These are phyloP conservation scores for Scomber scombrus DNA, from an alignment of 2,113 vertebrate species.

Conservation along the genomic window DNA sequence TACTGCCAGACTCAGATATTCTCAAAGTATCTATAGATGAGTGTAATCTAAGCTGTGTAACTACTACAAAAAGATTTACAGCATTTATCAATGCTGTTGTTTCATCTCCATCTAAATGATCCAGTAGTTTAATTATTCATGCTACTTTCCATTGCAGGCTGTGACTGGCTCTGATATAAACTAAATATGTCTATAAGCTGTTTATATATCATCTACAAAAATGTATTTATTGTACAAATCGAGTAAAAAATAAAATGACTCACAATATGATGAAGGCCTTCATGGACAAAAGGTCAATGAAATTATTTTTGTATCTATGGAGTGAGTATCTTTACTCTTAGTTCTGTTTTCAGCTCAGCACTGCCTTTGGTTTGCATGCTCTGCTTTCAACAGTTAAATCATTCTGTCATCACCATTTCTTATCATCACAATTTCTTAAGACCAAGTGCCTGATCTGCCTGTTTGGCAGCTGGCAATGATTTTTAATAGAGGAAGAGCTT, in stretches of 20 bases:
- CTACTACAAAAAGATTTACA: too few relatives aligned
- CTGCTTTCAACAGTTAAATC: conserved; percentile 37
- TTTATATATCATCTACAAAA: background rate
- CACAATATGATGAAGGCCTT: background rate
- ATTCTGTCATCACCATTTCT: conserved; percentile 42
- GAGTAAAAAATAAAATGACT: background rate
- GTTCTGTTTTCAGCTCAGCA: conserved; percentile 30
- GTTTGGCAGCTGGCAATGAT: conserved; percentile 30
- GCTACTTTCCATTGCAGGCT: too few relatives aligned
- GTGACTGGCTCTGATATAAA: too few relatives aligned
- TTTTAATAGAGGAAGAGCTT: conserved; percentile 15
- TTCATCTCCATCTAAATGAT: too few relatives aligned
- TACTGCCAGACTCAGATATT: too few relatives aligned
- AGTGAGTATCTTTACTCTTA: background rate
- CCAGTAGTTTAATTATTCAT: too few relatives aligned
- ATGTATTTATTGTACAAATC: background rate
- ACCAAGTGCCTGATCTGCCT: conserved; percentile 25
- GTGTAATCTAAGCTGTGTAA: too few relatives aligned
- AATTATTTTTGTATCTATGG: background rate
- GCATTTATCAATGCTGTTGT: too few relatives aligned
- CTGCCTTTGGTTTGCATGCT: conserved; percentile 25
- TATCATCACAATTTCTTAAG: conserved; percentile 14
- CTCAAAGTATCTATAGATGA: too few relatives aligned
- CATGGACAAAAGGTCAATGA: background rate
- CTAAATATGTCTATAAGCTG: too few relatives aligned